phyloP scores from a whole-genome alignment of 1,140 invertebrate species.

The Phymorhynchus buccinoides region DNA sequence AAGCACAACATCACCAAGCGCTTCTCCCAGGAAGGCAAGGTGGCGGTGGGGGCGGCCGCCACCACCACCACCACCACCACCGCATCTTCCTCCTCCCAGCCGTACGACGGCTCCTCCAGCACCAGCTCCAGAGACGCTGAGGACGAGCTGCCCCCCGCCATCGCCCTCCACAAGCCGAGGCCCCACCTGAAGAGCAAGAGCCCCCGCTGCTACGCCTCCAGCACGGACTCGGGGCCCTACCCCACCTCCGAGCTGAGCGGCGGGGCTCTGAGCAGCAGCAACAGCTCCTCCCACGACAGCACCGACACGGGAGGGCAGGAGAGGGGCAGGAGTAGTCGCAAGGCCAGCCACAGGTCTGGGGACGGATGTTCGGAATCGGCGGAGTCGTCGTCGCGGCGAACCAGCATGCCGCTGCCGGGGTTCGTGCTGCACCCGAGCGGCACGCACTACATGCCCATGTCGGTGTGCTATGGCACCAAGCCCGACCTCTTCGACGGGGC shows the following conservation, averaged over 20 bases:
- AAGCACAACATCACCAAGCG: constrained; percentile 94
- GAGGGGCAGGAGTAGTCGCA: not conserved
- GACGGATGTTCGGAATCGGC: not conserved
- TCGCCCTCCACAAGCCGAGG: constrained; percentile 39
- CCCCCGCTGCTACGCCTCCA: constrained; percentile 45
- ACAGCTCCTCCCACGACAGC: not conserved
- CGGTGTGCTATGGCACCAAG: constrained; percentile 85
- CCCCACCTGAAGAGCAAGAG: constrained; percentile 40
- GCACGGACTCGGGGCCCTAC: constrained; percentile 67
- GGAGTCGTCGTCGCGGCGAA: not conserved
- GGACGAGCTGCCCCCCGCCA: constrained; percentile 36
- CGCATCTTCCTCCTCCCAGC: constrained; percentile 4
- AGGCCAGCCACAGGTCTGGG: not conserved
- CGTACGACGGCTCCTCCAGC: constrained; percentile 41
- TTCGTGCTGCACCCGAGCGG: constrained; percentile 88
- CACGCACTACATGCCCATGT: constrained; percentile 91
- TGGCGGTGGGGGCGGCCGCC: no score
- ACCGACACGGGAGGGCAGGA: not conserved
- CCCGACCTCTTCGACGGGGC: constrained; percentile 80
- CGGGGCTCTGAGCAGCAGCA: not conserved
- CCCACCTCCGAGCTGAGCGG: constrained; percentile 35
- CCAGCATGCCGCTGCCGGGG: constrained; percentile 78
- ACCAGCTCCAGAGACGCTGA: constrained; percentile 51
- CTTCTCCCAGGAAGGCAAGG: constrained; percentile 77
- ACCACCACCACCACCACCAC: no score